These are phyloP conservation scores for Nylanderia fulva DNA, from an alignment of 1,140 invertebrate species.

Conservation along the genomic window DNA sequence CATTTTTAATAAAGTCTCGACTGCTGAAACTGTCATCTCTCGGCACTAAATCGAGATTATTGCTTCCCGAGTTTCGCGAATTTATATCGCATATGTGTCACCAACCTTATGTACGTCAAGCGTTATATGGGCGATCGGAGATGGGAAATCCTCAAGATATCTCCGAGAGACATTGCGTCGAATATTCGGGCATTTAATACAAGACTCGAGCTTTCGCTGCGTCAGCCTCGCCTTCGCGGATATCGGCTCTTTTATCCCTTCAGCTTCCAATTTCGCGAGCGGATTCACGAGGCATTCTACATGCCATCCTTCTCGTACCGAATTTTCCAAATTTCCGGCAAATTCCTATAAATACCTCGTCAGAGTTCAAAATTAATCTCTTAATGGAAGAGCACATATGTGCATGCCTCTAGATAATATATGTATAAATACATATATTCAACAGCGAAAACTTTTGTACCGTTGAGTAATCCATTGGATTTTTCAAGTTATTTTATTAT, in stretches of 20 bases:
- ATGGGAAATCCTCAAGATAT: conserved; percentile 55
- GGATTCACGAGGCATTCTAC: not conserved
- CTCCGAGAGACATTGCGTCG: conserved; percentile 59
- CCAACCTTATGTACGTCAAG: conserved; percentile 24
- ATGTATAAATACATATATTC: conserved; percentile 49
- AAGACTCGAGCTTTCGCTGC: conserved; percentile 31
- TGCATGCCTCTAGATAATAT: not conserved
- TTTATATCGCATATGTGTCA: conserved; percentile 51
- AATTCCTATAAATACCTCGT: conserved; percentile 51
- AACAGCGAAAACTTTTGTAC: conserved; percentile 26
- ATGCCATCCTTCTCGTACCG: not conserved
- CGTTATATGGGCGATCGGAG: not conserved
- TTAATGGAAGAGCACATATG: conserved; percentile 14
- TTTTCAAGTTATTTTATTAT: conserved; percentile 13
- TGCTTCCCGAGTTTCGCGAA: conserved; percentile 28
- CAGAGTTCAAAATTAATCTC: conserved; percentile 36
- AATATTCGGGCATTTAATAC: conserved; percentile 66
- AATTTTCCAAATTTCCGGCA: conserved; percentile 44
- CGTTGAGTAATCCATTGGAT: conserved; percentile 21
- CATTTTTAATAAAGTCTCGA: conserved; percentile 36
- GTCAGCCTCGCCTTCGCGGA: conserved; percentile 7
- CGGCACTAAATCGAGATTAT: conserved; percentile 26
- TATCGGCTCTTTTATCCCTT: conserved; percentile 30
- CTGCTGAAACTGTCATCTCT: conserved; percentile 11
- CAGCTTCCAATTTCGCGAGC: conserved; percentile 11